phyloP scores from a whole-genome alignment of 1,140 invertebrate genomes.

The Macrocentrus cingulum region DNA sequence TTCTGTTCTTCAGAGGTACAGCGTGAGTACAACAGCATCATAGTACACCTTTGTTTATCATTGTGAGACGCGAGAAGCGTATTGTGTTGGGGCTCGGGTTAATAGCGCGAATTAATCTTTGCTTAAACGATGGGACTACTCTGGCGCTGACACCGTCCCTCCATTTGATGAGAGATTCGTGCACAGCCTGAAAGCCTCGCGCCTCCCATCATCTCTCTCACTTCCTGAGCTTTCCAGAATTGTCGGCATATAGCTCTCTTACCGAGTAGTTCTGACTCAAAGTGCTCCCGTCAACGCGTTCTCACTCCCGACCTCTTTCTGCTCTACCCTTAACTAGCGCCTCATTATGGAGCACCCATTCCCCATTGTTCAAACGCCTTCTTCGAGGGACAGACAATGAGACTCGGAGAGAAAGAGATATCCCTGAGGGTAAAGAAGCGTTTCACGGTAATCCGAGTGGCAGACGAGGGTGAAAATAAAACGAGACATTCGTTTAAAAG shows the following conservation, averaged over 20 bases:
- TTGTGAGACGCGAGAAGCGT: slow-evolving; percentile 34
- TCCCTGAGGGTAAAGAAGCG: slow-evolving; percentile 6
- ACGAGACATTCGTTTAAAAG: slow-evolving; percentile 6
- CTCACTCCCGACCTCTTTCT: slow-evolving; percentile 21
- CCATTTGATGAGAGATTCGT: slow-evolving; percentile 20
- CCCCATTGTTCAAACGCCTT: slow-evolving; percentile 37
- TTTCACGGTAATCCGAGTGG: slow-evolving; percentile 29
- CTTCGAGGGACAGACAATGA: slow-evolving; percentile 33
- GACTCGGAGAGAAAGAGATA: slow-evolving; percentile 29
- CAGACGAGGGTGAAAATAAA: not conserved
- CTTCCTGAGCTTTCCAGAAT: not conserved
- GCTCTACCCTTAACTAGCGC: slow-evolving; percentile 36
- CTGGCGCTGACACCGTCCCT: slow-evolving; percentile 35
- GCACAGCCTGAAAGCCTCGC: slow-evolving; percentile 23
- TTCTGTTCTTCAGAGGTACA: not conserved
- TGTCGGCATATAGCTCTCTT: not conserved
- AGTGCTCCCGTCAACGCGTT: slow-evolving; percentile 18
- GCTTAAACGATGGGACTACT: slow-evolving; percentile 36
- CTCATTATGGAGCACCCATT: slow-evolving; percentile 43
- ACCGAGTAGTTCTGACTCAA: not conserved
- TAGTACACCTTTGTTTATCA: slow-evolving; percentile 50
- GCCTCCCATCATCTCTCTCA: slow-evolving; percentile 19
- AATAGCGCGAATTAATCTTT: slow-evolving; percentile 53
- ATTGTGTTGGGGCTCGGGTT: slow-evolving; percentile 41
- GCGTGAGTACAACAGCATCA: slow-evolving; percentile 19